Base-by-base conservation (phyloP, 2,797 vertebrate genomes). In the Craterocephalus amniculus region DNA sequence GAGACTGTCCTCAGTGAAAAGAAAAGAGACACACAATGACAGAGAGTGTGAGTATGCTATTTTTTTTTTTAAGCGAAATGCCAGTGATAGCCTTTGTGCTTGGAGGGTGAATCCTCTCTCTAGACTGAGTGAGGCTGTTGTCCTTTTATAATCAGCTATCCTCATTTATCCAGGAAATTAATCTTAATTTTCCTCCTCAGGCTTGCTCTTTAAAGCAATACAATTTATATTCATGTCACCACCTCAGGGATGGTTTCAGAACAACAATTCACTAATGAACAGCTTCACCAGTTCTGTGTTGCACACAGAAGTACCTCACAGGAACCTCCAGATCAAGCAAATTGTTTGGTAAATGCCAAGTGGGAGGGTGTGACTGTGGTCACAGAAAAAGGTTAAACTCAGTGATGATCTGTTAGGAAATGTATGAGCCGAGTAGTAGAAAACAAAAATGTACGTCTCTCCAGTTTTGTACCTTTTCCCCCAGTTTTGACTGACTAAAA, bases 161-260 rank as follows among this genome's bases (percentile, higher is more conserved):
- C 66, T 83, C 72, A 85, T 76, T 86, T 87, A 86, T 76, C 74
- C 70, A 74, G 85, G 77, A 81, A 84, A 86, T 89, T 72, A 74
- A 89, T 89, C 80, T 84, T 76, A 83, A 86, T 89, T 74, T 87
- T 67, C 20, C 58, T 80, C 70, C 68, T 63, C 68, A 14, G 79
- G 74, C 69, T 32, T 52, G 63, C 52, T 77, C 57, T 81, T 81
- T 75, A 85, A 65, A 76, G 79, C 70, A 40, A 45, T 57, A 40
- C 54, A 12, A 70, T 86, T 83, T 71, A 78, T 74, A 89, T 87
- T 86, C 81, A 82, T 61, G 67, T 49, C 58, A 49, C 55, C 72
- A 79, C 83, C 81, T 85, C 56, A 0, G 83, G 84, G 76, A 80
- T 52, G 48, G 81, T 74, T 75, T 14, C 61, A 58, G 34, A 80